Evolutionary conservation across 2,113 vertebrate species (phyloP).

Genomic region (Saguinus imperator): DNA sequence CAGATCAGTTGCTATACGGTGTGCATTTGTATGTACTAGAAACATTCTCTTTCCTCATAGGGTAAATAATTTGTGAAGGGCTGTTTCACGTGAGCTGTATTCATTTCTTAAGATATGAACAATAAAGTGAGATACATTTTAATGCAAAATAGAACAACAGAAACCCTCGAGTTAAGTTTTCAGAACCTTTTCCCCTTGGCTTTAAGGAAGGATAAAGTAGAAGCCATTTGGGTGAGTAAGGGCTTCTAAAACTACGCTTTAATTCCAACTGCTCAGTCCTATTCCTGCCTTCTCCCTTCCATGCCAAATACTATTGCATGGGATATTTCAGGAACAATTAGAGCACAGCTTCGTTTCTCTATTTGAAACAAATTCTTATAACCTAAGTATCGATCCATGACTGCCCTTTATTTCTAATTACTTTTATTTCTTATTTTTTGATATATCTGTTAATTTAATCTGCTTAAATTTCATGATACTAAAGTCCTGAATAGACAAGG

Average conservation of each 20-base stretch:
- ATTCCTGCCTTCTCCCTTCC: not conserved
- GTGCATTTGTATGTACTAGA: not conserved
- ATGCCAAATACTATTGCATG: not conserved
- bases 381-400: not conserved
- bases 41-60: not conserved
- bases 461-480: conserved; percentile 16
- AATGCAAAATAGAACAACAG: conserved; percentile 7
- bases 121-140: conserved; percentile 40
- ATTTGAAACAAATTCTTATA: conserved; percentile 41
- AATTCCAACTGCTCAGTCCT: not conserved
- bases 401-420: not conserved
- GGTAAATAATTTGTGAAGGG: not conserved
- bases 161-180: not conserved
- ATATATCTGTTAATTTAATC: conserved; percentile 32
- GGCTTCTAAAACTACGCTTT: not conserved
- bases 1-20: not conserved
- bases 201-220: not conserved
- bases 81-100: not conserved
- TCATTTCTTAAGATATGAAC: not conserved
- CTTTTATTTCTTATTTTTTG: not conserved
- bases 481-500: conserved; percentile 15
- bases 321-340: not conserved
- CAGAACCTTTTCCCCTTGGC: not conserved
- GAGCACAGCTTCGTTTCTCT: not conserved
- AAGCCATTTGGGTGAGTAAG: not conserved